Evolutionary conservation across 2,113 vertebrate genomes (phyloP), one percentile per base, ranked within the genome.

Genomic region (Accipiter virgatus): DNA sequence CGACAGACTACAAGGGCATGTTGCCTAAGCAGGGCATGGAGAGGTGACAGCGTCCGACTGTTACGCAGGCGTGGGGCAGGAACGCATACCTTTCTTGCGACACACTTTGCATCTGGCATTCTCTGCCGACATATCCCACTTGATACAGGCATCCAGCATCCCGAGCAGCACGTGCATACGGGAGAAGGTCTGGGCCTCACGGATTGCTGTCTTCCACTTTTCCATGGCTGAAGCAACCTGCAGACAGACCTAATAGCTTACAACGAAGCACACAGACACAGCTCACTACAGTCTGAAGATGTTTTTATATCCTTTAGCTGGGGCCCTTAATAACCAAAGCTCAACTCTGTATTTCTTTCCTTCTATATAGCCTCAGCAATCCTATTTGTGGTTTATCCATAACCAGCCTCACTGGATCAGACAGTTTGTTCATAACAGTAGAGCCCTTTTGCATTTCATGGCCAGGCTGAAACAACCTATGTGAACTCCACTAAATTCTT

Each of bases 61-160:
- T 27, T 50, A 34, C 9, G 42, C 40, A 65, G 47, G 50, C 31
- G 0, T 15, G 66, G 71, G 85, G 73, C 81, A 56, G 65, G 36
- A 81, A 38, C 1, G 19, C 83, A 8, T 96, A 99, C 99, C 99
- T 99, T 99, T 99, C 97, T 98, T 99, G 61, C 99, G 99, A 96
- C 99, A 99, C 78, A 99, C 99, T 99, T 99, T 99, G 98, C 99
- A 99, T 61, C 99, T 98, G 63, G 99, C 99, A 38, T 99, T 99
- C 98, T 99, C 99, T 10, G 99, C 99, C 4, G 99, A 99, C 99
- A 99, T 99, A 96, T 99, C 99, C 99, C 99, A 99, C 96, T 99
- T 99, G 97, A 99, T 99, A 94, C 99, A 99, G 40, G 99, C 99
- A 47, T 99, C 99, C 85, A 99, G 97, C 99, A 99, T 99, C 71